Evolutionary conservation across 2,888 invertebrate species (phyloP), one percentile per base, ranked within the genome.

Genomic region (Agriopis aurantiaria): DNA sequence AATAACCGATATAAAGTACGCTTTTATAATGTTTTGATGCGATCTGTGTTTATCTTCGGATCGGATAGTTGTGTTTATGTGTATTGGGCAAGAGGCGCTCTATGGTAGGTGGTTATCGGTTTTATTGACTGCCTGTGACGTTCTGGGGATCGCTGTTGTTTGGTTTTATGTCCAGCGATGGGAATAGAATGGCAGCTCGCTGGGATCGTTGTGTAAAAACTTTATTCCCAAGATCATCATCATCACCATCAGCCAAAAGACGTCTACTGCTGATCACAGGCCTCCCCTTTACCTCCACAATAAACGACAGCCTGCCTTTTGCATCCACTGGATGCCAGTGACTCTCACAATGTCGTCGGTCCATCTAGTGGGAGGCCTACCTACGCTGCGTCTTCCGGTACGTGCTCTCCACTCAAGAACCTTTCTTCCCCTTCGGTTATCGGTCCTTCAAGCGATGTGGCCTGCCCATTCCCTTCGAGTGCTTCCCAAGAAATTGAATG

Each of bases 1-100:
- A 90, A 91, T 93, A 91, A 91, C 90, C 83, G 85, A 84, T 82
- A 86, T 86, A 85, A 89, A 88, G 90, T 88, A 87, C 87, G 82
- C 82, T 89, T 90, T 90, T 88, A 89, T 89, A 86, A 83, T 81
- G 85, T 82, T 88, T 86, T 85, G 88, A 89, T 89, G 85, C 83
- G 85, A 85, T 87, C 79, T 83, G 80, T 89, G 90, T 91, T 91
- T 91, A 91, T 91, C 92, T 88, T 83, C 72, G 75, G 78, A 88
- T 90, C 87, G 82, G 81, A 86, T 86, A 84, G 85, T 85, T 84
- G 66, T 76, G 80, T 88, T 88, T 88, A 87, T 85, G 73, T 69
- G 73, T 76, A 80, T 81, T 81, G 80, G 78, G 80, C 79, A 80
- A 82, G 79, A 75, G 78, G 69, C 75, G 58, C 62, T 67, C 75